Percentiles rank a stretch among this genome's conserved stretches.
Evolutionary conservation across 2,888 invertebrate genomes (phyloP).

Genomic region (Gisinianus flammeolus): DNA sequence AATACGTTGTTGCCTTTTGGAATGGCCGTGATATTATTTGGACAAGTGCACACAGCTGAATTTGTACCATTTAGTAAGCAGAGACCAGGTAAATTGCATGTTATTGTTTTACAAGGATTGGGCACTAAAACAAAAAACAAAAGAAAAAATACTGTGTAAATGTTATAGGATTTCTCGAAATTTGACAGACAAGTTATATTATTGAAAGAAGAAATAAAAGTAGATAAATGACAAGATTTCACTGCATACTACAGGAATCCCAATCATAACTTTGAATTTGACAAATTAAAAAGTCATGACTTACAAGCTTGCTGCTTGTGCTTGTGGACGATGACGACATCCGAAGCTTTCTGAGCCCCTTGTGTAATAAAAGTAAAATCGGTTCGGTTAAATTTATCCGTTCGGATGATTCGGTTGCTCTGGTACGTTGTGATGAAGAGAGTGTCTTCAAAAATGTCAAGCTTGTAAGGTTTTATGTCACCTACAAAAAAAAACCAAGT

Average conservation of each 20-base stretch:
- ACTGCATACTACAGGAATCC: too few species aligned
- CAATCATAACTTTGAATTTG: neutral
- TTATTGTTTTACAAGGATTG: conserved; percentile 67
- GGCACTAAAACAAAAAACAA: conserved; percentile 52
- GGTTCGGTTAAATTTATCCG: conserved; percentile 72
- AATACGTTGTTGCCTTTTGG: conserved; percentile 36
- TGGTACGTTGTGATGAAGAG: conserved; percentile 72
- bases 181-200: too few species aligned
- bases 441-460: conserved; percentile 76
- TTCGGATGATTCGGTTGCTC: conserved; percentile 69
- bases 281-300: conserved; percentile 17
- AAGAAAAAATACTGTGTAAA: neutral
- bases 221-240: too few species aligned
- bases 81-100: conserved; percentile 58
- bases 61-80: conserved; percentile 57
- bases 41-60: conserved; percentile 56
- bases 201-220: too few species aligned
- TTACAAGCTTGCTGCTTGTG: conserved; percentile 65
- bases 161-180: too few species aligned
- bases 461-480: conserved; percentile 71
- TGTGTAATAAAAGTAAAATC: conserved; percentile 63
- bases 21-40: conserved; percentile 46
- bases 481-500: conserved; percentile 56
- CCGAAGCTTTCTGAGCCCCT: conserved; percentile 68
- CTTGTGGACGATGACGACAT: conserved; percentile 72